Evolutionary conservation across 2,888 invertebrate species (phyloP), one percentile per base, ranked within the genome.

Genomic region (Brachyptera risi): DNA sequence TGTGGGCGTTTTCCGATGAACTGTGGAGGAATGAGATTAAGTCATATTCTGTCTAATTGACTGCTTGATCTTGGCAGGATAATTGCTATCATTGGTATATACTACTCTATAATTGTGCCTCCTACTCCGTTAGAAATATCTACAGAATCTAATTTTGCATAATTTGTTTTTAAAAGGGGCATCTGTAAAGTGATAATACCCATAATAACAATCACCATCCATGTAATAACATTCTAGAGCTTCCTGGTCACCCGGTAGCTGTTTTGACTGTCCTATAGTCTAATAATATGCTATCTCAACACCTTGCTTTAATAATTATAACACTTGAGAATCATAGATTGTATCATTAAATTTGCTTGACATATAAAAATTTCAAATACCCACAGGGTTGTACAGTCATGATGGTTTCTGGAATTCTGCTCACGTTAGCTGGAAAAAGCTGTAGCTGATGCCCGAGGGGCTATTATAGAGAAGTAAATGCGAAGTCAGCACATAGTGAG

Each of bases 71-170:
- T 4, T 38, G 40, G 15, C 13, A 17, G 15, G 13, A 38, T 38
- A 38, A 38, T 38, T 38, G 40, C 40, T 38, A 38, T 38, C 40
- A 35, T 38, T 38, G 40, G 17, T n/a, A 15, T 38, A 17, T 17
- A 15, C 5, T n/a, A 38, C 13, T 17, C 13, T 38, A 38, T 38
- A 38, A 38, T 38, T 38, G 13, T 17, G 13, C 17, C 40, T 38
- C 40, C 17, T 38, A 15, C 40, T 38, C 13, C 17, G 17, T 38
- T 17, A 38, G n/a, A 38, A 38, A 38, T 17, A n/a, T 38, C 13
- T 38, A 38, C 15, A 5, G 40, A 35, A 56, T 56, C 35, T 56
- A n/a, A 38, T 56, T 56, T 56, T 56, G 56, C 56, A 56, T 56
- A 56, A 56, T 56, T 40, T 56, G 56, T 56, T 56, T 56, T 56